Evolutionary conservation across 2,113 vertebrate genomes (phyloP), one percentile per base, ranked within the genome.

Genomic region (Pitta sordida): DNA sequence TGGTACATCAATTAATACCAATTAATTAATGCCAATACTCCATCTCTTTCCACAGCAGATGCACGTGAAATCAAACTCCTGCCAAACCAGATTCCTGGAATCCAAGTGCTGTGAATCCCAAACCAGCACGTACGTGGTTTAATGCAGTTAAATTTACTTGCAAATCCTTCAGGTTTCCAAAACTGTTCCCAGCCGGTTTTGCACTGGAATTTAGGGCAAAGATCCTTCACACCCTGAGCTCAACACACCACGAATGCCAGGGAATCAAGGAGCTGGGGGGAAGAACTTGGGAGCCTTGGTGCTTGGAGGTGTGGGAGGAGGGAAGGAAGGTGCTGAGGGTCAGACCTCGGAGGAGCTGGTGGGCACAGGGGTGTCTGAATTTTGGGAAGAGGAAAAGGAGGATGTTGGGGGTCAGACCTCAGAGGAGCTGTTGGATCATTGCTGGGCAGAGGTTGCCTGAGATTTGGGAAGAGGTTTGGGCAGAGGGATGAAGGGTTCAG

Each of bases 281-380:
- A n/a, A 32, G 75, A 53, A 30, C 52, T 30, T 16, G 52, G 19
- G 55, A 78, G 39, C 20, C 24, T 5, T 1, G 5, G 5, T 0
- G 1, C 63, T 5, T 27, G 58, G n/a, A 89, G 65, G 4, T n/a
- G 26, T 34, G 41, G 49, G 63, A 83, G 3, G 1, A 12, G 32
- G 39, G 34, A 53, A 48, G 34, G 39, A 24, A 71, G 62, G 4
- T n/a, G 7, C 3, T 41, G 16, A 15, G 29, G 23, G 22, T 43
- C 98, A 81, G 91, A 99, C 20, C 44, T 46, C 12, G 18, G 44
- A 44, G 39, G 98, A 99, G 98, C 1, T 96, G 96, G 41, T 96
- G 98, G 12, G 97, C 96, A 17, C 97, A 97, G 20, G 98, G 90
- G 32, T 69, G 96, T 29, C 98, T 98, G 14, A 43, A 18, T 6